Base-by-base conservation (phyloP, 2,797 vertebrate genomes). In the Oreochromis grahami region DNA sequence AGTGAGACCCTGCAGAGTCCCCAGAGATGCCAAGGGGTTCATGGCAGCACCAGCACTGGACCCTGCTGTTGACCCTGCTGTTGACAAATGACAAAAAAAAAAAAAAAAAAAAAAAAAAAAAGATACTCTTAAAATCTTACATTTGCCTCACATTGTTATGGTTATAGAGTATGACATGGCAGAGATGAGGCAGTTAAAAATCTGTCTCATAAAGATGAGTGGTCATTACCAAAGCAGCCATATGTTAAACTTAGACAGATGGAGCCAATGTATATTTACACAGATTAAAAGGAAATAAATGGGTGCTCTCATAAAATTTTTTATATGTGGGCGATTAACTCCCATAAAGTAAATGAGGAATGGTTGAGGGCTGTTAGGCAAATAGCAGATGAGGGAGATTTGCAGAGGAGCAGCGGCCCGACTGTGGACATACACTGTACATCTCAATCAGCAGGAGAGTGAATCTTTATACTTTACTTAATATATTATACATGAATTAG, bases 1-100 rank as follows among this genome's bases (percentile, higher is more conserved):
- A 80, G 98, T 97, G 91, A 99, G 88, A 93, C 98, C 97, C 96
- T 99, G 98, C 90, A 99, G 97, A 90, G 98, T 97, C 87, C 98
- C 97, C 90, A 99, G 96, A 93, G 98, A 99, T 92, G 98, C 98
- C 96, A 99, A 94, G 82, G 98, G 98, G 94, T 96, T 99, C 97
- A 99, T 98, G 91, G 98, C 98, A 51, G 98, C 97, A 88, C 97
- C 97, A 74, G 97, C 97, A 84, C 96, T 97, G 86, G 98, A 97
- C 89, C 96, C 98, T 87, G 96, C 96, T 89, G 97, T 96, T 89
- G 97, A 97, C 93, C 97, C 97, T 87, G 96, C 96, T 96, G 97
- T 95, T 96, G 21, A 76, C 72, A 70, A 53, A 78, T 56, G 53
- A 58, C 55, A 6, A 70, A 24, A 72, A 70, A 72, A 21, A 56